A percentile compares a stretch with the other conserved stretches of the same genome.
These are phyloP conservation scores for Lithophane semibrunnea DNA, from an alignment of 2,888 invertebrate species.

Conservation along the genomic window DNA sequence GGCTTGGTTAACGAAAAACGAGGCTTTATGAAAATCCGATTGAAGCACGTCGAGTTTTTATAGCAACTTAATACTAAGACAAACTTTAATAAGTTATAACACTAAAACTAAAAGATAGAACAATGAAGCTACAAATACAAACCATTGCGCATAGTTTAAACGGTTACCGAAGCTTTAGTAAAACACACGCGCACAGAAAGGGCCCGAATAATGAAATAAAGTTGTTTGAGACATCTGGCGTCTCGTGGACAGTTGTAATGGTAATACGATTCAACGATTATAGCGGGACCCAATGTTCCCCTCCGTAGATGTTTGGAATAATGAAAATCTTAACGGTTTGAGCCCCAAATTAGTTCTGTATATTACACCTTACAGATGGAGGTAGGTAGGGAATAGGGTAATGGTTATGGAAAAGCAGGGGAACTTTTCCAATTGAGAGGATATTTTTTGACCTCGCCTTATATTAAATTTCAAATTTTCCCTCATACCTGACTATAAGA, in stretches of 20 bases:
- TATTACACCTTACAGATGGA: constrained; percentile 69
- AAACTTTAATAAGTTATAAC: constrained; percentile 15
- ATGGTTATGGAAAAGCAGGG: constrained; percentile 61
- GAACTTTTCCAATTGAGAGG: constrained; percentile 51
- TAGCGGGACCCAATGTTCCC: constrained; percentile 79
- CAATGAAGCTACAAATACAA: constrained; percentile 34
- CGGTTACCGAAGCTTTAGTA: constrained; percentile 63
- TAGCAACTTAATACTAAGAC: not conserved
- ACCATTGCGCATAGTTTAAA: constrained; percentile 60
- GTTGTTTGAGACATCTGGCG: constrained; percentile 88
- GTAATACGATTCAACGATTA: constrained; percentile 90
- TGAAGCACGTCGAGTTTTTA: not conserved
- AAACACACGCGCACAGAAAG: constrained; percentile 71
- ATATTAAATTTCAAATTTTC: constrained; percentile 30
- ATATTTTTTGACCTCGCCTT: constrained; percentile 34
- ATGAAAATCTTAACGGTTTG: constrained; percentile 86
- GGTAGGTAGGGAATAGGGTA: constrained; percentile 55
- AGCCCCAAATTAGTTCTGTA: constrained; percentile 85
- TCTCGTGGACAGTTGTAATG: constrained; percentile 88
- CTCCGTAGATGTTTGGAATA: constrained; percentile 83
- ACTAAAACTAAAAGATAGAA: constrained; percentile 18
- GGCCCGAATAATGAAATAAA: constrained; percentile 82
- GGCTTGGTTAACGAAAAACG: not conserved
- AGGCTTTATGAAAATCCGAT: not conserved
- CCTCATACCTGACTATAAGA: constrained; percentile 2